phyloP scores from a whole-genome alignment of 2,888 invertebrate genomes.

The Creontiades dilutus region DNA sequence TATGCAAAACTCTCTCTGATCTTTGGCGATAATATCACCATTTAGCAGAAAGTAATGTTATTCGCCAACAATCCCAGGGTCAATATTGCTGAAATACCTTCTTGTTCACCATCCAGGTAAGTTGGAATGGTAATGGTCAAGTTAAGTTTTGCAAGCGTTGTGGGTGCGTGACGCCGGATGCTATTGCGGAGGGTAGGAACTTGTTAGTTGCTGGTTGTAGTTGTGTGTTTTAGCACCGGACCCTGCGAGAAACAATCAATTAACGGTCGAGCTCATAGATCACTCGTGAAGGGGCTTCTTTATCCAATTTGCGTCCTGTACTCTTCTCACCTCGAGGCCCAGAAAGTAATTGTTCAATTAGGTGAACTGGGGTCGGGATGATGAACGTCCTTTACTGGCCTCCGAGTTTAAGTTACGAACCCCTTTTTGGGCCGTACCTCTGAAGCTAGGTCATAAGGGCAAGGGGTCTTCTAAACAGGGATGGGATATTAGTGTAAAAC shows the following conservation, averaged over 20 bases:
- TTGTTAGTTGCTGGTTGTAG: constrained; percentile 41
- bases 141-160: background rate
- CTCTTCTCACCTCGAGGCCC: background rate
- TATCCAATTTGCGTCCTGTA: constrained; percentile 56
- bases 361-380: background rate
- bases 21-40: no score
- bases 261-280: constrained; percentile 52
- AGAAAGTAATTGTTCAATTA: constrained; percentile 24
- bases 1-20: no score
- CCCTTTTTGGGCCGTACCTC: no score
- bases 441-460: no score
- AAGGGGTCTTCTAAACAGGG: no score
- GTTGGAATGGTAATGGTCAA: no score
- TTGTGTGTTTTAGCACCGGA: constrained; percentile 48
- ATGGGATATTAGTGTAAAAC: no score
- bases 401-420: no score
- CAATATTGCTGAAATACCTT: no score
- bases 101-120: no score
- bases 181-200: constrained; percentile 1
- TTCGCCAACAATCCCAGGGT: no score
- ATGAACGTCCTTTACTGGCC: background rate
- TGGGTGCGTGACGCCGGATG: constrained; percentile 25
- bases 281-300: constrained; percentile 49
- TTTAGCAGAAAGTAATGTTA: no score
- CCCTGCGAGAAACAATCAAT: constrained; percentile 57